Base-by-base conservation (phyloP, 2,888 invertebrate species). In the Sipha maydis region DNA sequence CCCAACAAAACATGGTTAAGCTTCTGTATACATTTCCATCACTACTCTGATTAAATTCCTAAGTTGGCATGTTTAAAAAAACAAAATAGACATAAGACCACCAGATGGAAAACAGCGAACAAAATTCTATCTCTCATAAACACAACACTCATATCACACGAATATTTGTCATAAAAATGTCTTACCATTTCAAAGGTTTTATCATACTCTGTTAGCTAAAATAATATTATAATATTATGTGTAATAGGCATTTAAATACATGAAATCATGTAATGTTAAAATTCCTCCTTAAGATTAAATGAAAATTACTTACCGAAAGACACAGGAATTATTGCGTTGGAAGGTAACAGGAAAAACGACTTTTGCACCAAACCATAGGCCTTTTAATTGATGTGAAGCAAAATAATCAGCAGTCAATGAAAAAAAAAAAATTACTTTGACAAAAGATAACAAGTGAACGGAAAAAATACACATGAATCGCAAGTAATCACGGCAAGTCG, bases 1-100 rank as follows among this genome's bases (percentile, higher is more conserved):
- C 97, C 96, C 96, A 97, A 90, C 95, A 94, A 76, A 82, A 88
- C 88, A 88, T 88, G 48, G 73, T 88, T 67, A 88, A 67, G 31
- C 5, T 75, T 38, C 56, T 56, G 25, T 28, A 75, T 48, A 76
- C 25, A 14, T 34, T 28, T 28, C 82, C 48, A 82, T 48, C 31
- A n/a, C 48, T 11, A 25, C n/a, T 14, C 5, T 19, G 41, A 69
- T 19, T n/a, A 25, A 75, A 14, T 25, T 88, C 41, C 88, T 89
- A 34, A 48, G n/a, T 21, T 21, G 61, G 8, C 2, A 25, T 67
- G 69, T 11, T n/a, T 3, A 69, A 25, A 69, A 67, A 28, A 28
- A 69, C 9, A 25, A n/a, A 67, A 67, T 8, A n/a, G 25, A 8
- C 69, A 69, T 25, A 67, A 11, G 48, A 48, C 61, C 61, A 28